phyloP scores from a whole-genome alignment of 2,113 vertebrate genomes.

The Cariama cristata region DNA sequence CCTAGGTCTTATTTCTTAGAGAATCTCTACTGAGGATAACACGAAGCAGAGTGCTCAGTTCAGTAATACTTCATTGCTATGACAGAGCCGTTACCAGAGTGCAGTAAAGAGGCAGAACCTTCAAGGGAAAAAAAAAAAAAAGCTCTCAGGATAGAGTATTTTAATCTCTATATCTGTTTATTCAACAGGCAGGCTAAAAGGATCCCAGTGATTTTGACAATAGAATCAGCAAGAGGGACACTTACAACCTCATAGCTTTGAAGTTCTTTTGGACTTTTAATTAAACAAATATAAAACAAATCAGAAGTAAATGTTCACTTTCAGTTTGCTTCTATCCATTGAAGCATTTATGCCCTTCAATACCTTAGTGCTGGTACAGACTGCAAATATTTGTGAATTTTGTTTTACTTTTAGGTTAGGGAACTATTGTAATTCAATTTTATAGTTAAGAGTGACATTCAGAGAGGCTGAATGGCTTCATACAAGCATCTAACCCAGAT shows the following conservation, averaged over 20 bases:
- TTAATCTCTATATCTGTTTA: background rate
- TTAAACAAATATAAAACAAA: constrained; percentile 15
- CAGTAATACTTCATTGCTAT: background rate
- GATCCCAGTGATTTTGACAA: background rate
- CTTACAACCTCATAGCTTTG: background rate
- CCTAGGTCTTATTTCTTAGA: background rate
- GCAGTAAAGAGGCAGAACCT: background rate
- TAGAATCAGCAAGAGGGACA: background rate
- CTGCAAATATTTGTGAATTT: background rate
- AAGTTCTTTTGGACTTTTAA: background rate
- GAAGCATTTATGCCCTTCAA: background rate
- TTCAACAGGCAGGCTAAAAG: background rate
- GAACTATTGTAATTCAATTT: background rate
- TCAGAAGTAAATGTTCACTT: background rate
- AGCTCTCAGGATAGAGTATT: background rate
- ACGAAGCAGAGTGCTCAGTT: background rate
- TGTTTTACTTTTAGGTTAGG: background rate
- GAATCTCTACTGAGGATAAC: background rate
- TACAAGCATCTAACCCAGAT: background rate
- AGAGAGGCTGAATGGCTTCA: background rate
- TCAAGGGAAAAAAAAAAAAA: background rate
- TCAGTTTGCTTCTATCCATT: background rate
- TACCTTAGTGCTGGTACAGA: background rate
- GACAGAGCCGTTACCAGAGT: background rate
- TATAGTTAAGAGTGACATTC: background rate